phyloP scores from a whole-genome alignment of 1,140 invertebrate genomes.

The Drosophila triauraria region DNA sequence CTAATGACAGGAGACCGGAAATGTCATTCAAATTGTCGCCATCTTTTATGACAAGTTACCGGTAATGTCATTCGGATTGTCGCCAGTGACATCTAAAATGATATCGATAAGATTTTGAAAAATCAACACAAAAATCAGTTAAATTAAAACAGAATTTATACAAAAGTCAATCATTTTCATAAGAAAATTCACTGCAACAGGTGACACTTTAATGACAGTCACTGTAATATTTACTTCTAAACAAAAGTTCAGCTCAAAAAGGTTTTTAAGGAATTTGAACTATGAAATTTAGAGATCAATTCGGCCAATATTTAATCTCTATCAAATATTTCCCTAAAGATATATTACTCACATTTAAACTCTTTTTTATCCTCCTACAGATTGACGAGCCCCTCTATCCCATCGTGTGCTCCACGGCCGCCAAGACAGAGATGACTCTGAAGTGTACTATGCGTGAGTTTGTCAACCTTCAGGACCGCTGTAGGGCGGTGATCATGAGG shows the following conservation, averaged over 20 bases:
- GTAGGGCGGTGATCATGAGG: constrained; percentile 87
- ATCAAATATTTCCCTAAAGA: not conserved
- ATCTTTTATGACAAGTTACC: not conserved
- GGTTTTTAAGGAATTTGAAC: not conserved
- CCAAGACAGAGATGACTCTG: constrained; percentile 91
- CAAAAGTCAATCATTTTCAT: too few species aligned
- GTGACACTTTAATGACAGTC: too few species aligned
- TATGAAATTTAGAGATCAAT: not conserved
- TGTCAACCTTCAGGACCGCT: constrained; percentile 89
- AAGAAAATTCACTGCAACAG: too few species aligned
- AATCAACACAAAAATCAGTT: not conserved
- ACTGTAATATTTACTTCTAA: too few species aligned
- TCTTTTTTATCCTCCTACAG: constrained; percentile 18
- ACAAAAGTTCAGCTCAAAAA: too few species aligned
- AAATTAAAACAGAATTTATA: not conserved
- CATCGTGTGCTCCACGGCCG: constrained; percentile 90
- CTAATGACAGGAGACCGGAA: not conserved
- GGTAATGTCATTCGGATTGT: too few species aligned
- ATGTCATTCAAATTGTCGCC: not conserved
- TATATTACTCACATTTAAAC: not conserved
- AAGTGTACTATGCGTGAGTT: constrained; percentile 87
- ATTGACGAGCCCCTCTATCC: constrained; percentile 88
- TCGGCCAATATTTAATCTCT: not conserved
- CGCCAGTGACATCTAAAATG: too few species aligned
- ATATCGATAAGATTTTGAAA: too few species aligned